phyloP scores from a whole-genome alignment of 2,888 invertebrate species.

The Patella depressa region DNA sequence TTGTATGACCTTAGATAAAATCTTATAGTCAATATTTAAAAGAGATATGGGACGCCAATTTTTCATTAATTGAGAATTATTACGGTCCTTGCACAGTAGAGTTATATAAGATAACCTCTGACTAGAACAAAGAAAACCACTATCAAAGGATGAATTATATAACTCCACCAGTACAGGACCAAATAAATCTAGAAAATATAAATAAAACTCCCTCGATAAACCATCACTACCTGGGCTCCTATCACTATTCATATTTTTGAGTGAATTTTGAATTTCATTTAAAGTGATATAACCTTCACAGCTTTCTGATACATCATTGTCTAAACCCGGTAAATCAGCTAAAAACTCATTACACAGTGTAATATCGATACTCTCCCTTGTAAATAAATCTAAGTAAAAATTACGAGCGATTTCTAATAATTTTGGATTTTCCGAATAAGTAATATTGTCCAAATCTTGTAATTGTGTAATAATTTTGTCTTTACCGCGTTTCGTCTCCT shows the following conservation, averaged over 20 bases:
- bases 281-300: slow-evolving; percentile 14
- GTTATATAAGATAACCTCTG: slow-evolving; percentile 29
- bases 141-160: slow-evolving; percentile 26
- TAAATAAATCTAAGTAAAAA: too few relatives aligned
- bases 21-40: slow-evolving; percentile 43
- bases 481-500: too few relatives aligned
- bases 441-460: too few relatives aligned
- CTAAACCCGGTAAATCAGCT: background rate
- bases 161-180: slow-evolving; percentile 25
- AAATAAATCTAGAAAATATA: slow-evolving; percentile 28
- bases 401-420: too few relatives aligned
- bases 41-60: slow-evolving; percentile 45
- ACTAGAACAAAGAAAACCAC: slow-evolving; percentile 21
- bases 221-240: slow-evolving; percentile 43
- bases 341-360: too few relatives aligned
- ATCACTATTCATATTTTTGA: slow-evolving; percentile 29
- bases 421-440: too few relatives aligned
- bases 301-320: background rate
- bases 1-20: slow-evolving; percentile 40
- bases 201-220: slow-evolving; percentile 39
- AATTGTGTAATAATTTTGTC: too few relatives aligned
- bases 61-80: slow-evolving; percentile 33
- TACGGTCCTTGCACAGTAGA: slow-evolving; percentile 40
- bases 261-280: slow-evolving; percentile 17
- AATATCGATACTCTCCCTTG: too few relatives aligned